These are phyloP conservation scores for Dermatophagoides farinae DNA, from an alignment of 1,140 invertebrate genomes.

Conservation along the genomic window DNA sequence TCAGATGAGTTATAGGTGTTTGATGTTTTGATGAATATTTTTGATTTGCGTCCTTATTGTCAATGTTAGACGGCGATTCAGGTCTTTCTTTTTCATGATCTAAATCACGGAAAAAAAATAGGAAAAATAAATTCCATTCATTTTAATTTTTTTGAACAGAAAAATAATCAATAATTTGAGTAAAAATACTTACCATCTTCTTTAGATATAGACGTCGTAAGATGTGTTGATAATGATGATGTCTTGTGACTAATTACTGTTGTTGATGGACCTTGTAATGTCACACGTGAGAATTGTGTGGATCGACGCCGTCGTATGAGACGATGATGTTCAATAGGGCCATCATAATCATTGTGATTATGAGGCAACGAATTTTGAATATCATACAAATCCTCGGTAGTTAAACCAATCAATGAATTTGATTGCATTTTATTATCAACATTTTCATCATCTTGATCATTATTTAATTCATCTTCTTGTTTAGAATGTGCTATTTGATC, in stretches of 20 bases:
- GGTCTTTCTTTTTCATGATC: neutral
- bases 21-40: neutral
- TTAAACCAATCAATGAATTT: neutral
- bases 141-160: neutral
- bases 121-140: neutral
- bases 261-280: neutral
- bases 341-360: neutral
- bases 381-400: neutral
- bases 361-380: neutral
- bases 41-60: neutral
- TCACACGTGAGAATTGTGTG: neutral
- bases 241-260: neutral
- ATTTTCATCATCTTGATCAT: neutral
- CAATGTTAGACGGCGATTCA: neutral
- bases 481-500: neutral
- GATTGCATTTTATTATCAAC: neutral
- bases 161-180: neutral
- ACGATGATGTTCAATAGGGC: neutral
- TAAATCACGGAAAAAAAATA: neutral
- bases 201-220: neutral
- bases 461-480: neutral
- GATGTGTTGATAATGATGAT: too few relatives aligned
- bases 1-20: neutral
- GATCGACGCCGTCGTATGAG: neutral
- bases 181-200: neutral